phyloP scores from a whole-genome alignment of 2,888 invertebrate species.

The Calameuta idolon region DNA sequence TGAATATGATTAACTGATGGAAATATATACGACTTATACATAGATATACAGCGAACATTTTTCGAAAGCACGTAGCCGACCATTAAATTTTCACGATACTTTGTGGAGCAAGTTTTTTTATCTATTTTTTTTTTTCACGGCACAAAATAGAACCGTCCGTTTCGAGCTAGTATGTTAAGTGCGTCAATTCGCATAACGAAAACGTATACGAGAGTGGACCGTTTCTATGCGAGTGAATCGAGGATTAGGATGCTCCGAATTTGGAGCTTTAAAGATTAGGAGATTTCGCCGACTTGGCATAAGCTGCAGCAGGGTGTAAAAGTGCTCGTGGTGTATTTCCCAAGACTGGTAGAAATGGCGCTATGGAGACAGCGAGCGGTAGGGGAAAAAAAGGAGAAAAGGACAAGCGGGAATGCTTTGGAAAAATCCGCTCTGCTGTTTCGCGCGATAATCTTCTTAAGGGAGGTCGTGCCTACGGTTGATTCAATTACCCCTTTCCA shows the following conservation, averaged over 20 bases:
- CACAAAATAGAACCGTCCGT: not conserved
- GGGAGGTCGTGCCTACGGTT: not conserved
- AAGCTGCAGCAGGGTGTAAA: not conserved
- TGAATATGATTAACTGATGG: not conserved
- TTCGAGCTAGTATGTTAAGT: not conserved
- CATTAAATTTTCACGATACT: not conserved
- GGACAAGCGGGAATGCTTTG: not conserved
- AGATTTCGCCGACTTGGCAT: not conserved
- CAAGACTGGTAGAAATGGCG: not conserved
- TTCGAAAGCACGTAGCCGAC: not conserved
- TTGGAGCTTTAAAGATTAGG: not conserved
- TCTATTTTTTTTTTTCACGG: not conserved
- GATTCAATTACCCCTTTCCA: not conserved
- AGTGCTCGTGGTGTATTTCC: not conserved
- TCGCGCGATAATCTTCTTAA: not conserved
- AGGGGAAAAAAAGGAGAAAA: not conserved
- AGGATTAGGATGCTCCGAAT: not conserved
- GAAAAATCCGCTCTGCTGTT: not conserved
- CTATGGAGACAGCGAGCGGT: not conserved
- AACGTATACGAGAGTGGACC: not conserved
- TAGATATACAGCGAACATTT: not conserved
- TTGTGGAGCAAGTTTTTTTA: not conserved
- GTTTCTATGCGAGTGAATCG: not conserved
- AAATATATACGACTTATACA: not conserved
- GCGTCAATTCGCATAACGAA: not conserved